phyloP scores from a whole-genome alignment of 2,888 invertebrate genomes.

The Agelastica alni region DNA sequence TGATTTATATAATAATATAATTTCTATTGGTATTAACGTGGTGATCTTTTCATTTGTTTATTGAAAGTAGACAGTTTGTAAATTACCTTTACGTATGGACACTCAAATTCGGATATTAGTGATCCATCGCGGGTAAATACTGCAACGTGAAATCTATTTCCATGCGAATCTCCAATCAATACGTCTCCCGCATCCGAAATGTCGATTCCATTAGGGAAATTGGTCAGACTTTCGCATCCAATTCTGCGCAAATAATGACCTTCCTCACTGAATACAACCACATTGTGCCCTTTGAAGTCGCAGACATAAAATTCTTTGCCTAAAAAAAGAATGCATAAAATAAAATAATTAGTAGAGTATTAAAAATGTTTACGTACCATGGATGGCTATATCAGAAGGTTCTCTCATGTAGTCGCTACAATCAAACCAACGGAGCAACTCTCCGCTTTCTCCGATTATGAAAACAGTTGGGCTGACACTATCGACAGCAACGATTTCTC shows the following conservation, averaged over 20 bases:
- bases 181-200: slow-evolving; percentile 97
- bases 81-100: slow-evolving; percentile 98
- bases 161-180: slow-evolving; percentile 95
- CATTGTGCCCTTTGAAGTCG: slow-evolving; percentile 97
- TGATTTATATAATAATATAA: too few species aligned
- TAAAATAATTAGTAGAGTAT: slow-evolving; percentile 13
- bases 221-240: slow-evolving; percentile 93
- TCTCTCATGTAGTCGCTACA: slow-evolving; percentile 98
- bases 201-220: slow-evolving; percentile 97
- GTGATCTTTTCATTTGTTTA: too few species aligned
- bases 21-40: too few species aligned
- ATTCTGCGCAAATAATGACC: slow-evolving; percentile 91
- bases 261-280: slow-evolving; percentile 92
- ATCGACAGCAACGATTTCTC: slow-evolving; percentile 95
- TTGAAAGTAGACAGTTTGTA: too few species aligned
- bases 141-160: slow-evolving; percentile 96
- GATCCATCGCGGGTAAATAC: slow-evolving; percentile 90
- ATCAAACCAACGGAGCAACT: slow-evolving; percentile 94
- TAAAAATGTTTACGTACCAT: slow-evolving; percentile 63
- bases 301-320: slow-evolving; percentile 94
- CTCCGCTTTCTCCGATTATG: slow-evolving; percentile 89
- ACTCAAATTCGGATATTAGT: slow-evolving; percentile 91
- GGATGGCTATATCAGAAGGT: slow-evolving; percentile 95
- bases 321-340: slow-evolving; percentile 51
- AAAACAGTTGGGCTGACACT: slow-evolving; percentile 97